Base-by-base conservation (phyloP, 2,888 invertebrate genomes). In the Itoplectis maculator region DNA sequence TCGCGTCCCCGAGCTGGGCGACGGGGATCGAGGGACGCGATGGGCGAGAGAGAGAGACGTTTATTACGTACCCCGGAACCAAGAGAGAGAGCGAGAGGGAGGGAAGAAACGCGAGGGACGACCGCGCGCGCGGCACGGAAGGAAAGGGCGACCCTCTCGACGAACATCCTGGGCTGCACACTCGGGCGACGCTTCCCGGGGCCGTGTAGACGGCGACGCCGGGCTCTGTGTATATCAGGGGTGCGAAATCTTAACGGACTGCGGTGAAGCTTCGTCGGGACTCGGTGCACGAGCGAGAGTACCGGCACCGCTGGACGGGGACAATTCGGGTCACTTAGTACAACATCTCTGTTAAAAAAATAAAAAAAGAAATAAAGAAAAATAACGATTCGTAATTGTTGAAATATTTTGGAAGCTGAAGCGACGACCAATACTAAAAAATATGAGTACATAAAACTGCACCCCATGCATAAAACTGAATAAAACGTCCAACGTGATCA, bases 221-320 rank as follows among this genome's bases (percentile, higher is more conserved):
- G 29, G 29, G 29, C 29, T 29, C 89, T 88, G 89, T 88, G 87
- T 83, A 86, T 72, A 82, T 87, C 86, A 89, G 90, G 91, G 92
- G 91, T 90, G 91, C 91, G 90, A 92, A 91, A 89, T 91, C 89
- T 89, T 91, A 91, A 45, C 61, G 47, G 87, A 81, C 76, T 79
- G 82, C 80, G 73, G 73, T 37, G 29, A 56, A 69, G 82, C 61
- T 80, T 77, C 73, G 56, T 51, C 65, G 37, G 66, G 40, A 82
- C 87, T 89, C 88, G n/a, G n/a, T 84, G 82, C 83, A 84, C 80
- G 85, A 83, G 84, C 82, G 88, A 81, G 47, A 23, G 18, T 59
- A 35, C 13, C 5, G 47, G 13, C 9, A n/a, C 13, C 0, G 1
- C 37, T 18, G 42, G n/a, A 42, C 40, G 63, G 8, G 65, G 70